Conservation (phyloP, 2,113 vertebrate species). For the Himantopus leucocephalus region DNA sequence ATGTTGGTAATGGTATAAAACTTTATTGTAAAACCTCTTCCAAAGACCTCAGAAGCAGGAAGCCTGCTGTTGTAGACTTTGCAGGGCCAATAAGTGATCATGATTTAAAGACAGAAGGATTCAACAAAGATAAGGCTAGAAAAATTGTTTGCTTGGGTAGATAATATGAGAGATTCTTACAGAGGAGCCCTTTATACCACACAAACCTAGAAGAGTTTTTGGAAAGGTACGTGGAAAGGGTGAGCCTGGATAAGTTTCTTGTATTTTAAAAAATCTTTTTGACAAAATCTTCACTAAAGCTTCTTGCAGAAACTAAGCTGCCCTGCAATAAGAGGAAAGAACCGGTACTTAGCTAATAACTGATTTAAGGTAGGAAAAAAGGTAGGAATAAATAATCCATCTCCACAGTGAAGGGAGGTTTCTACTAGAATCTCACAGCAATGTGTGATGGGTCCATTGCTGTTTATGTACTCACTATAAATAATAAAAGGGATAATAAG, state of each 20-base stretch:
- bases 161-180: neutral
- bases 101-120: neutral
- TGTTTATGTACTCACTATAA: neutral
- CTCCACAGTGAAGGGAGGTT: neutral
- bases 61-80: neutral
- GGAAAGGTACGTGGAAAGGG: neutral
- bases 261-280: neutral
- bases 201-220: neutral
- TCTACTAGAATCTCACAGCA: neutral
- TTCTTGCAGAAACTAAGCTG: neutral
- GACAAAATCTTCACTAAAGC: neutral
- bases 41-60: slow-evolving; percentile 21
- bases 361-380: neutral
- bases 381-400: neutral
- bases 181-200: neutral
- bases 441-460: neutral
- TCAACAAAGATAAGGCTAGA: neutral
- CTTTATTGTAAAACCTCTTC: slow-evolving; percentile 4
- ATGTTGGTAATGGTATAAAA: slow-evolving; percentile 17
- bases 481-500: neutral
- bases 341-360: neutral
- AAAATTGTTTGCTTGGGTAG: neutral
- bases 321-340: neutral
- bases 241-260: neutral
- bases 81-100: neutral